Base-by-base conservation (phyloP, 1,140 invertebrate genomes). In the Doryteuthis pealeii region DNA sequence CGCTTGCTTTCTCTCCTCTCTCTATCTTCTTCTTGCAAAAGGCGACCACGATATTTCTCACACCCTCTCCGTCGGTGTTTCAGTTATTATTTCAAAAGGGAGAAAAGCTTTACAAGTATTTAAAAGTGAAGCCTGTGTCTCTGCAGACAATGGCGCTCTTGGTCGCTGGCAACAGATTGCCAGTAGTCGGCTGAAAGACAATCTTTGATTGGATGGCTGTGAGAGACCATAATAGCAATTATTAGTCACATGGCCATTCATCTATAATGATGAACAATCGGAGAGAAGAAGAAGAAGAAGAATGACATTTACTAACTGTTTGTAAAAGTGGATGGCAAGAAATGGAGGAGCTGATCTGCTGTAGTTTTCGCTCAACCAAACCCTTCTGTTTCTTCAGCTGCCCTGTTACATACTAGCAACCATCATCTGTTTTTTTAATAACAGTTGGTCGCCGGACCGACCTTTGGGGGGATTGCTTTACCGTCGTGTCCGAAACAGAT, bases 91-190 rank as follows among this genome's bases (percentile, higher is more conserved):
- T 40, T 3, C 40, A 35, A 70, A 40, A 49, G 5, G 31, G 5
- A 33, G 26, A 26, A 69, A 14, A 70, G n/a, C 70, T 40, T 70
- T n/a, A 10, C 31, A 28, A 18, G 70, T n/a, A 28, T 33, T 40
- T 22, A 22, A 30, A 65, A n/a, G 15, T 30, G 40, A 15, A 31
- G 33, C 45, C 65, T 26, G 45, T 40, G 40, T 65, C 31, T 40
- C 31, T 49, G 32, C 31, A 54, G 32, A 54, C 26, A 66, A 58
- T 75, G 22, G n/a, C 69, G 32, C 58, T 26, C 31, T 68, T 45
- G 43, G 35, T 62, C 54, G 54, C 18, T 62, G 22, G 33, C 40
- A 15, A 26, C 32, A 30, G 22, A 66, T 28, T 72, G 28, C 15
- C 28, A 49, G 33, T 66, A 54, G 45, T 71, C 18, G 35, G 31